Base-by-base conservation (phyloP, 2,113 vertebrate genomes). In the Urocynchramus pylzowi region DNA sequence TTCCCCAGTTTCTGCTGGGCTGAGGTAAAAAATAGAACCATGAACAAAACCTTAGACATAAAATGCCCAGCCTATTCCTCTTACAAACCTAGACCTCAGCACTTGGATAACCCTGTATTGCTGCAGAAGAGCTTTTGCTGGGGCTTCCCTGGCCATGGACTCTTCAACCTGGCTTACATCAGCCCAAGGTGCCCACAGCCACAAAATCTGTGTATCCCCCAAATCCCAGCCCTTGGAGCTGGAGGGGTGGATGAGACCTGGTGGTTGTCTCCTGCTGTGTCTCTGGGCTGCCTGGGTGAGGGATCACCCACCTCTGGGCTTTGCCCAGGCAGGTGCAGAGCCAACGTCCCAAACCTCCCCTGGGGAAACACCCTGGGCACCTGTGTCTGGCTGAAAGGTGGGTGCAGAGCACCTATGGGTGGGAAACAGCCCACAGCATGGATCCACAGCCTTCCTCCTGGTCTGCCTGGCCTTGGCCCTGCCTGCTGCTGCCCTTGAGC, bases 71-170 rank as follows among this genome's bases (percentile, higher is more conserved):
- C 59, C n/a, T 28, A 6, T 69, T 94, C 50, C 49, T 80, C 26
- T 65, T 56, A 44, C 41, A 30, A 19, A 70, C 21, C 12, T 8
- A 33, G 42, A 28, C 19, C 31, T 39, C 2, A 6, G 53, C 5
- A 8, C 24, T 3, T 0, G 0, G 41, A 21, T 2, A 5, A 26
- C n/a, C 41, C 21, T 74, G 30, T 60, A 7, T 28, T 0, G 2
- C 80, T 4, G 4, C 35, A 65, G n/a, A 11, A 54, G 15, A 84
- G 20, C 19, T 56, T 74, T 70, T 65, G 42, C 77, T 78, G 60
- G 16, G 31, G 5, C 16, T 82, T 11, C 17, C 19, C 13, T 21
- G 54, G n/a, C 7, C 15, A 5, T 2, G 12, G 41, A 31, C n/a
- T 59, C 61, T 41, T 59, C 49, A 68, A 52, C 39, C 28, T 42